Base-by-base conservation (phyloP, 2,797 vertebrate genomes). In the Gambelia wislizenii region DNA sequence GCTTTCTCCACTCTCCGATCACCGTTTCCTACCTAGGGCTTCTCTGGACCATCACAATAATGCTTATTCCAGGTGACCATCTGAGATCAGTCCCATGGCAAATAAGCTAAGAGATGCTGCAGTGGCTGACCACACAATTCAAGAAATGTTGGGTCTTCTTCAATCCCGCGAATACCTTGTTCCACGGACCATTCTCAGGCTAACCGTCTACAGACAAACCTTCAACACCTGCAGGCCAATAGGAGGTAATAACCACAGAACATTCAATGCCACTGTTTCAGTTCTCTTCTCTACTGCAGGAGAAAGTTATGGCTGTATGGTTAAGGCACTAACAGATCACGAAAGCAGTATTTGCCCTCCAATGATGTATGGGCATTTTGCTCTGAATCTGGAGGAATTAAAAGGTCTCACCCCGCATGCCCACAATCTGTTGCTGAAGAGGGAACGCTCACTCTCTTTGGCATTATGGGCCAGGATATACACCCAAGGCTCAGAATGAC, bases 281-380 rank as follows among this genome's bases (percentile, higher is more conserved):
- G 44, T 54, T 85, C 79, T 91, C 8, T 33, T 67, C 30, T 30
- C 75, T 9, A 84, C 69, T 56, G 80, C 47, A 75, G 81, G 12
- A 90, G 91, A 87, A 88, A 85, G 90, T 6, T 81, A 84, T 44
- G 85, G 94, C 90, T 92, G 59, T 49, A 75, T 54, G 90, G 18
- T 1, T 95, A 97, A 97, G 97, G 97, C 96, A 96, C 96, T 87
- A 56, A 83, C 81, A 77, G 85, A 86, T 83, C 90, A 87, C 88
- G 54, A 42, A 88, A 93, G 95, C 91, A 89, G 93, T 49, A 86
- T 27, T 64, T 64, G 25, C 59, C 6, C 87, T 14, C 27, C 33
- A 33, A 14, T 1, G 67, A 67, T 72, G 52, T 85, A 4, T 77
- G 76, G 76, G 16, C 81, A 0, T 1, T 72, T 39, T 36, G 33